These are phyloP conservation scores for Eubasilissa splendida DNA, from an alignment of 2,888 invertebrate species.

Conservation along the genomic window DNA sequence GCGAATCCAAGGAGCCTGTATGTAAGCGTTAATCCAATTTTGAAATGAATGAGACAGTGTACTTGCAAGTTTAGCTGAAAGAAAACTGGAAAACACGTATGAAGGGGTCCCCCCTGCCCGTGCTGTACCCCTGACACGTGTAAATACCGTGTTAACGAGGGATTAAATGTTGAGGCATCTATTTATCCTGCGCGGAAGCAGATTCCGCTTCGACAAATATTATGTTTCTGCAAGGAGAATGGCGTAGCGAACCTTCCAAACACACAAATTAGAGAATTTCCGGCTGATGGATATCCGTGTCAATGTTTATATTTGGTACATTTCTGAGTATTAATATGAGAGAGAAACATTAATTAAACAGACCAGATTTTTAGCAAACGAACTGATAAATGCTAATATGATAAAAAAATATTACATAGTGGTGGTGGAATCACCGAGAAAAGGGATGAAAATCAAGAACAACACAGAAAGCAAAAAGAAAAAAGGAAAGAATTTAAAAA, in stretches of 20 bases:
- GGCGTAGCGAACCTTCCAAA: neutral
- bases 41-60: neutral
- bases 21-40: neutral
- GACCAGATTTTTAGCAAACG: too few relatives aligned
- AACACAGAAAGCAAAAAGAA: too few relatives aligned
- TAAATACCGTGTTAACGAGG: slow-evolving; percentile 30
- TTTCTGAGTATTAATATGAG: too few relatives aligned
- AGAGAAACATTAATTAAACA: too few relatives aligned
- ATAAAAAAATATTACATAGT: too few relatives aligned
- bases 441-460: too few relatives aligned
- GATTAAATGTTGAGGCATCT: slow-evolving; percentile 20
- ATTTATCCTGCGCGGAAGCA: slow-evolving; percentile 10
- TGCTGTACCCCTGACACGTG: slow-evolving; percentile 13
- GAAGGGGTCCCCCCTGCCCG: neutral
- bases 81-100: slow-evolving; percentile 23
- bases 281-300: neutral
- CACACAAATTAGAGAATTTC: neutral
- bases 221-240: slow-evolving; percentile 5
- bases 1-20: neutral
- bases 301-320: too few relatives aligned
- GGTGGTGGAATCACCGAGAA: too few relatives aligned
- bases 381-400: too few relatives aligned
- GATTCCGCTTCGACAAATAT: slow-evolving; percentile 9
- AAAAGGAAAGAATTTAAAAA: too few relatives aligned
- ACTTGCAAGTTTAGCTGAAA: neutral